Percentiles rank a stretch among this genome's conserved stretches.
phyloP scores from a whole-genome alignment of 1,140 invertebrate species.

The Dinoponera quadriceps region DNA sequence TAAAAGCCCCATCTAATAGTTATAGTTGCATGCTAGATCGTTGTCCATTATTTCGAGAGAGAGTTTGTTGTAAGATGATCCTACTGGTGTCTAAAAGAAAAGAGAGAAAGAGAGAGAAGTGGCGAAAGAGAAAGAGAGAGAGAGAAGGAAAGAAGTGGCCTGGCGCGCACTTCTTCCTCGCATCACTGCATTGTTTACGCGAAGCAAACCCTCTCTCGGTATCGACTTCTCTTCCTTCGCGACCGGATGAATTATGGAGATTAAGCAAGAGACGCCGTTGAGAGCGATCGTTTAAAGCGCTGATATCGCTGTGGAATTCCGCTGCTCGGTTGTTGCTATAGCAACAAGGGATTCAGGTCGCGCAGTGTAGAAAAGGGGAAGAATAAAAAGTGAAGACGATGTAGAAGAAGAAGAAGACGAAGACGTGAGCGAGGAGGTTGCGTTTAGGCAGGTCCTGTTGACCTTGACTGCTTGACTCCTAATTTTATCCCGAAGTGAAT shows the following conservation, averaged over 20 bases:
- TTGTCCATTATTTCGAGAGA: too few species aligned
- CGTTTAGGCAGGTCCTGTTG: constrained; percentile 74
- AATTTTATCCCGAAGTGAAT: constrained; percentile 81
- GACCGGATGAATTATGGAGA: neutral
- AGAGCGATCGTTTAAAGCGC: constrained; percentile 19
- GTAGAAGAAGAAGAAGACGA: constrained; percentile 65
- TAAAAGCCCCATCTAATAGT: too few species aligned
- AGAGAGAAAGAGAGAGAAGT: too few species aligned
- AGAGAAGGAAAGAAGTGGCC: neutral
- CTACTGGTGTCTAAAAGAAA: too few species aligned
- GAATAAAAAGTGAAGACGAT: constrained; percentile 44
- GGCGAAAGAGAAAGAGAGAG: too few species aligned
- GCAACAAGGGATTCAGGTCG: constrained; percentile 32
- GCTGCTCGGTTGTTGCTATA: constrained; percentile 33
- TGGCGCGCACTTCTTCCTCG: neutral
- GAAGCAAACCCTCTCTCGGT: neutral
- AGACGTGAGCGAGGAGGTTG: constrained; percentile 66
- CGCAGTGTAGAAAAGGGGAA: neutral
- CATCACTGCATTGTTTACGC: constrained; percentile 31
- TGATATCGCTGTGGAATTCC: constrained; percentile 10
- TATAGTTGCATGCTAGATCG: too few species aligned
- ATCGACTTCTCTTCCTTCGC: constrained; percentile 2
- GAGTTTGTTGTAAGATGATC: too few species aligned
- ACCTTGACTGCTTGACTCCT: constrained; percentile 77
- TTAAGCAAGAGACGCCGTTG: constrained; percentile 6